Evolutionary conservation across 2,113 vertebrate species (phyloP).

Genomic region (Stegastes partitus): DNA sequence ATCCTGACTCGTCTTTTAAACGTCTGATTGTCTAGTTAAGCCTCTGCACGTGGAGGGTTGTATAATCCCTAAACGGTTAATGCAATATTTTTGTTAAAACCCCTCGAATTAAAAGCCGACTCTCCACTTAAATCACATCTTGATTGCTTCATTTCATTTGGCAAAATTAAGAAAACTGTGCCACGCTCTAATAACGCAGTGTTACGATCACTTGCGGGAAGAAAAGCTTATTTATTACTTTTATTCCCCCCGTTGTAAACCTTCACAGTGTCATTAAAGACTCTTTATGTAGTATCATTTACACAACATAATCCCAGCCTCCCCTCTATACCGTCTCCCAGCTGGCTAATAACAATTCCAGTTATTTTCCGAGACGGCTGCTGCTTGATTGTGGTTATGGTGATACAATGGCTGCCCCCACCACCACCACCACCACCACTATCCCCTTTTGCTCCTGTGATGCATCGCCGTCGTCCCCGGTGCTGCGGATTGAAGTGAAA

Average conservation of each 20-base stretch:
- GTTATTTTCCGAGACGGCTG: slow-evolving; percentile 31
- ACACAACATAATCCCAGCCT: slow-evolving; percentile 7
- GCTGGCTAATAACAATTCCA: slow-evolving; percentile 47
- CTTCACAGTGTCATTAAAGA: slow-evolving; percentile 15
- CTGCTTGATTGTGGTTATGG: slow-evolving; percentile 44
- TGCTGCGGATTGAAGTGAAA: slow-evolving; percentile 52
- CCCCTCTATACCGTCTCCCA: slow-evolving; percentile 15
- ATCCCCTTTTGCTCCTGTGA: slow-evolving; percentile 48
- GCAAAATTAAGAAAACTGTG: too few relatives aligned
- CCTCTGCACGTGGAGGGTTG: too few relatives aligned
- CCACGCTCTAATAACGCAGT: too few relatives aligned
- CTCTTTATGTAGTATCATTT: slow-evolving; percentile 28
- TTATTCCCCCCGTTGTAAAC: slow-evolving; percentile 14
- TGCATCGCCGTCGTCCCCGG: slow-evolving; percentile 31
- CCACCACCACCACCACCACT: too few relatives aligned
- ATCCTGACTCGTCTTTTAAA: slow-evolving; percentile 80
- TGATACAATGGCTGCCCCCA: slow-evolving; percentile 47
- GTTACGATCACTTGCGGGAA: neutral
- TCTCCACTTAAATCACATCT: too few relatives aligned
- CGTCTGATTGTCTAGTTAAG: too few relatives aligned
- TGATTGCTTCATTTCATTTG: too few relatives aligned
- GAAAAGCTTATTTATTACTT: slow-evolving; percentile 3
- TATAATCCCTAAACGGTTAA: too few relatives aligned
- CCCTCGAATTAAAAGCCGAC: too few relatives aligned
- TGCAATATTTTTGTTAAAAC: too few relatives aligned